These are phyloP conservation scores for Drosophila parthenogenetica DNA, from an alignment of 2,888 invertebrate genomes.

Conservation along the genomic window DNA sequence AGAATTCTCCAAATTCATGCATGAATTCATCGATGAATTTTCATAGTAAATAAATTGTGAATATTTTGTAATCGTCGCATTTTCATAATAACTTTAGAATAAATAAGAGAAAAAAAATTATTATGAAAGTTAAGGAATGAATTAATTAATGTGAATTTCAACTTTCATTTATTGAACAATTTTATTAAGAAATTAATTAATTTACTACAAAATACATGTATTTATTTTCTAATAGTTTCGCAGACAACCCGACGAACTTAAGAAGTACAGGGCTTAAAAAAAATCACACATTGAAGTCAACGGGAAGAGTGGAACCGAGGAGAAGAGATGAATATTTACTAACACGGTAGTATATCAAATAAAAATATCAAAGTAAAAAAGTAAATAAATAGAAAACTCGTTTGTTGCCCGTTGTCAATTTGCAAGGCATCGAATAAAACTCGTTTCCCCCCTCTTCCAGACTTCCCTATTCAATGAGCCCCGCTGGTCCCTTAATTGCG, in stretches of 20 bases:
- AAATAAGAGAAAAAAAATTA: too few species aligned
- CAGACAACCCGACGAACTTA: background rate
- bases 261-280: background rate
- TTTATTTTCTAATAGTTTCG: too few species aligned
- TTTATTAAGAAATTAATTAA: too few species aligned
- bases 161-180: too few species aligned
- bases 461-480: background rate
- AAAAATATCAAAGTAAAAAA: constrained; percentile 38
- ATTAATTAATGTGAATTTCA: too few species aligned
- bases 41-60: too few species aligned
- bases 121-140: too few species aligned
- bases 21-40: too few species aligned
- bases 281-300: constrained; percentile 28
- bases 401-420: constrained; percentile 35
- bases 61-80: too few species aligned
- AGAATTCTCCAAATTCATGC: too few species aligned
- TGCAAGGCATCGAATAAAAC: constrained; percentile 31
- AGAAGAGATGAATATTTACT: constrained; percentile 4
- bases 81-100: too few species aligned
- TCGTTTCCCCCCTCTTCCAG: constrained; percentile 7
- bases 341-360: constrained; percentile 23
- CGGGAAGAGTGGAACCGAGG: background rate
- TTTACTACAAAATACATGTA: too few species aligned
- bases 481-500: constrained; percentile 9
- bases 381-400: constrained; percentile 49